Percentiles rank a stretch among this genome's conserved stretches.
phyloP scores from a whole-genome alignment of 2,888 invertebrate species.

The Philhelius pedissequus region DNA sequence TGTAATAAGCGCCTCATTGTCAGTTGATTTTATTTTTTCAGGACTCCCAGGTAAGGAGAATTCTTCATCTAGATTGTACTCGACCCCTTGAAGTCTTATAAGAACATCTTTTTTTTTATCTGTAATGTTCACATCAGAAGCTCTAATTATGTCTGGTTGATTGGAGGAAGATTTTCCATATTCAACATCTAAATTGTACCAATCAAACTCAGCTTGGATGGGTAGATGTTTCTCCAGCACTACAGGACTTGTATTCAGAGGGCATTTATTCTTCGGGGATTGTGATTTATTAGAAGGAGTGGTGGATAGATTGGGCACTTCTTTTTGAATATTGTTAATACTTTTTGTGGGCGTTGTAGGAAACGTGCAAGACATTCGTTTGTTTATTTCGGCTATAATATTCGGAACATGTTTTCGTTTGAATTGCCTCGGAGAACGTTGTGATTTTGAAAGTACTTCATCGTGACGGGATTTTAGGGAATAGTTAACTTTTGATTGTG shows the following conservation, averaged over 20 bases:
- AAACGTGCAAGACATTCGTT: constrained; percentile 73
- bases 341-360: constrained; percentile 71
- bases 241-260: constrained; percentile 35
- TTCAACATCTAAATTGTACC: constrained; percentile 78
- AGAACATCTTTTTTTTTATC: constrained; percentile 69
- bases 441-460: constrained; percentile 44
- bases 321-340: constrained; percentile 27
- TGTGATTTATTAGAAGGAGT: constrained; percentile 64
- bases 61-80: constrained; percentile 78
- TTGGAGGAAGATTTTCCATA: constrained; percentile 73
- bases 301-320: constrained; percentile 9
- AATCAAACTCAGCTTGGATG: constrained; percentile 78
- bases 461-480: constrained; percentile 48
- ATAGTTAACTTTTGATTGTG: constrained; percentile 32
- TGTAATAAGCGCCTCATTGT: constrained; percentile 55
- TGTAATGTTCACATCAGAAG: constrained; percentile 69
- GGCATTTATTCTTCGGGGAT: constrained; percentile 8
- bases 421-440: constrained; percentile 71
- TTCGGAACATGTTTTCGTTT: constrained; percentile 77
- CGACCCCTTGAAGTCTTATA: constrained; percentile 75
- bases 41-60: constrained; percentile 71
- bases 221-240: constrained; percentile 71
- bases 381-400: constrained; percentile 77
- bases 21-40: constrained; percentile 70
- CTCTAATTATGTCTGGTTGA: constrained; percentile 71